A percentile compares a stretch with the other conserved stretches of the same genome.
Conservation (phyloP, 2,797 vertebrate species). For the Scyliorhinus canicula region DNA sequence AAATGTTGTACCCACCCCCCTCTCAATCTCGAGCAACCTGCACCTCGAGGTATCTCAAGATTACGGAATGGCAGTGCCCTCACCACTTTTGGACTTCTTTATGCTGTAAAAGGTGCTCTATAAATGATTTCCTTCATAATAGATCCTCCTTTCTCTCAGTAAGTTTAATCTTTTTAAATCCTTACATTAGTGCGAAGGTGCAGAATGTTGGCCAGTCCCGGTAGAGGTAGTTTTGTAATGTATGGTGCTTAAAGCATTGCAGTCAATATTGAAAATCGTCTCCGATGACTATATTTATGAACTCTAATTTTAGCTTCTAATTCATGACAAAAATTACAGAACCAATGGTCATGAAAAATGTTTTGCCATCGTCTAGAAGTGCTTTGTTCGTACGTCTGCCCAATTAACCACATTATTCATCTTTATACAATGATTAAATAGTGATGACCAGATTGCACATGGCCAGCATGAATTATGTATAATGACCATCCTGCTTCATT, state of each 20-base stretch:
- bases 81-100: not conserved
- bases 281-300: not conserved
- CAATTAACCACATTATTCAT: not conserved
- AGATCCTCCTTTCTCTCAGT: not conserved
- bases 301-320: not conserved
- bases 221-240: not conserved
- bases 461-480: not conserved
- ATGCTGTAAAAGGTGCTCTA: not conserved
- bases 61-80: too few species aligned
- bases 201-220: not conserved
- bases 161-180: not conserved
- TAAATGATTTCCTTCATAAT: not conserved
- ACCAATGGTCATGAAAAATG: not conserved
- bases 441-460: not conserved
- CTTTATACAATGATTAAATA: not conserved
- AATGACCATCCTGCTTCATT: not conserved
- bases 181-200: not conserved
- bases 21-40: too few species aligned
- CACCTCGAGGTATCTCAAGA: too few species aligned
- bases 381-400: not conserved
- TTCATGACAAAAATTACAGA: conserved; percentile 10
- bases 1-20: too few species aligned
- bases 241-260: not conserved
- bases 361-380: not conserved
- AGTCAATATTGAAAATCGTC: not conserved